A percentile compares a stretch with the other conserved stretches of the same genome.
phyloP scores from a whole-genome alignment of 2,888 invertebrate species.

The Miltochrista miniata region DNA sequence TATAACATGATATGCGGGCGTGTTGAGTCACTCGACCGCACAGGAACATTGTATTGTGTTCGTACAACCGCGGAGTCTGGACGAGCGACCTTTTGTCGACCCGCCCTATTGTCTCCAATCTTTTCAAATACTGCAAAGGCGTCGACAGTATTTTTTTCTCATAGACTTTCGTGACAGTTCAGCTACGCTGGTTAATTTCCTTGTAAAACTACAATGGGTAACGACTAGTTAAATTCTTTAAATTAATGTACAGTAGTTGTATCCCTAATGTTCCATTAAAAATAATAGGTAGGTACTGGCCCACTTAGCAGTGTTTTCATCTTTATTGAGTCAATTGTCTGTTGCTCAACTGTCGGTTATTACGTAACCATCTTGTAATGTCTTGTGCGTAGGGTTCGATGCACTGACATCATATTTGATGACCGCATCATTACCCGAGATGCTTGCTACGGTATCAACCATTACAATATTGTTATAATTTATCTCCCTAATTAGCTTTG shows the following conservation, averaged over 20 bases:
- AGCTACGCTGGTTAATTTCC: conserved; percentile 44
- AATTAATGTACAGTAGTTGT: conserved; percentile 46
- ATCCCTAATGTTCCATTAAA: conserved; percentile 66
- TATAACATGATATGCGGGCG: conserved; percentile 59
- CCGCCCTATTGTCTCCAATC: conserved; percentile 66
- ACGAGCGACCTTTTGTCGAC: conserved; percentile 68
- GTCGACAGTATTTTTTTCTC: conserved; percentile 49
- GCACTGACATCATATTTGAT: conserved; percentile 54
- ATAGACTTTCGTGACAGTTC: conserved; percentile 50
- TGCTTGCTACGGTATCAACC: conserved; percentile 14
- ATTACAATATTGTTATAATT: conserved; percentile 9
- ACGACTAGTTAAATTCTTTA: conserved; percentile 42
- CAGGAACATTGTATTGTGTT: conserved; percentile 69
- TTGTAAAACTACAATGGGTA: conserved; percentile 40
- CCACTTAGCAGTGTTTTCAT: conserved; percentile 68
- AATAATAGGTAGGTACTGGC: conserved; percentile 49
- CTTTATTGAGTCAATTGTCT: conserved; percentile 77
- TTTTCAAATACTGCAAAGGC: conserved; percentile 65
- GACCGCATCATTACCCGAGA: conserved; percentile 26
- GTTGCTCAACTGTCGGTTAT: conserved; percentile 66
- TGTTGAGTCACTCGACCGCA: conserved; percentile 71
- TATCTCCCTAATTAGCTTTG: neutral
- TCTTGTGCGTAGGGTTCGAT: conserved; percentile 62
- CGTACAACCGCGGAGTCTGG: conserved; percentile 61
- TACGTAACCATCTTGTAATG: conserved; percentile 68